Evolutionary conservation across 2,888 invertebrate species (phyloP).

Genomic region (Pseudococcus viburni): DNA sequence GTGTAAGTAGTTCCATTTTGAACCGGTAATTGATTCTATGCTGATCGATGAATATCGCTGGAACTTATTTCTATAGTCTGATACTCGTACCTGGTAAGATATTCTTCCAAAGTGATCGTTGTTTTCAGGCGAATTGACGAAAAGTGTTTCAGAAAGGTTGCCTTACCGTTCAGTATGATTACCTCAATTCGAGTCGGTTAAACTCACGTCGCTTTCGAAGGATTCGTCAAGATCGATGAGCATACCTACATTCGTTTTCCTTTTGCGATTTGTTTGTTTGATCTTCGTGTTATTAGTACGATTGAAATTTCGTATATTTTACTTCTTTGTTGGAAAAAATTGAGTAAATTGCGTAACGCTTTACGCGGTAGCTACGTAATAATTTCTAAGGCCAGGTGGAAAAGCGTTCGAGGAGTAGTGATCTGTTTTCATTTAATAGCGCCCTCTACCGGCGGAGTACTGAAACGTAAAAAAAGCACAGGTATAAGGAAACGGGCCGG

Average conservation of each 20-base stretch:
- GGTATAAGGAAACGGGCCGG: not conserved
- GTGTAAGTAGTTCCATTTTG: not conserved
- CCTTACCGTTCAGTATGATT: not conserved
- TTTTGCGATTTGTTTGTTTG: not conserved
- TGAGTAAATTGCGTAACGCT: not conserved
- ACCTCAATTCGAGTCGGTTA: not conserved
- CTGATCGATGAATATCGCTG: not conserved
- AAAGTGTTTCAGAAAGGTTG: too few species aligned
- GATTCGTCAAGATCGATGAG: too few species aligned
- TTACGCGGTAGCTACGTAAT: not conserved
- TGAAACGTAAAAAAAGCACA: not conserved
- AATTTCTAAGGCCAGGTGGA: not conserved
- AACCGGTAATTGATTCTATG: not conserved
- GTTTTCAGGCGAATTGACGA: too few species aligned
- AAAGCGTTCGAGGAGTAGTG: not conserved
- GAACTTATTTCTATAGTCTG: not conserved
- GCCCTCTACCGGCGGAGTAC: slow-evolving; percentile 39
- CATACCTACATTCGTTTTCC: too few species aligned
- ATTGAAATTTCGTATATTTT: not conserved
- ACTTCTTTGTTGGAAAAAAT: not conserved
- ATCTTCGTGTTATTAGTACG: not conserved
- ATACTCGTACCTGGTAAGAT: too few species aligned
- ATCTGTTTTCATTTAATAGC: not conserved
- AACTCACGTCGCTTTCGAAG: too few species aligned
- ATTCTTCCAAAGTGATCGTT: too few species aligned